Conservation (phyloP, 2,797 vertebrate species). For the Anguilla pacifica region DNA sequence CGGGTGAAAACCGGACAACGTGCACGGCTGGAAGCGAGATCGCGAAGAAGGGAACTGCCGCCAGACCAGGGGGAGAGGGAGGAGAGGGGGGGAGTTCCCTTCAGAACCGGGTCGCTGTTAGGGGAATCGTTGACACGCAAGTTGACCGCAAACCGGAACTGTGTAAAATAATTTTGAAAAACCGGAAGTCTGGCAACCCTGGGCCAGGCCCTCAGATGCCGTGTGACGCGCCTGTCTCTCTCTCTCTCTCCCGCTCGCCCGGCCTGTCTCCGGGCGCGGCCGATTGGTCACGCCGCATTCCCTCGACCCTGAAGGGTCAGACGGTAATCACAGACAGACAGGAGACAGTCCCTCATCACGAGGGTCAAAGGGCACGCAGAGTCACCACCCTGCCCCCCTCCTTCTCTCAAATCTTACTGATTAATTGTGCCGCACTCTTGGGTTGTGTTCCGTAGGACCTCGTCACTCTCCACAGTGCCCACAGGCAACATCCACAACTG, state of each 20-base stretch:
- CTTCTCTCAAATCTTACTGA: constrained; percentile 21
- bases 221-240: neutral
- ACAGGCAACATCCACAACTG: constrained; percentile 51
- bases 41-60: too few relatives aligned
- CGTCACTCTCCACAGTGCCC: constrained; percentile 24
- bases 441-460: neutral
- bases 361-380: constrained; percentile 46
- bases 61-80: too few relatives aligned
- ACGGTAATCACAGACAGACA: neutral
- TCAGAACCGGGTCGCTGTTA: too few relatives aligned
- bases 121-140: too few relatives aligned
- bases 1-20: too few relatives aligned
- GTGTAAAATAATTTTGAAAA: too few relatives aligned
- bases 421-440: constrained; percentile 46
- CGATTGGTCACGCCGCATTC: neutral
- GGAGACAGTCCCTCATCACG: constrained; percentile 28
- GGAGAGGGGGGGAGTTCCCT: too few relatives aligned
- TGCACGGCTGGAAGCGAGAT: too few relatives aligned
- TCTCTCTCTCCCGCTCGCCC: neutral
- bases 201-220: neutral
- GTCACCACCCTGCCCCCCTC: constrained; percentile 36
- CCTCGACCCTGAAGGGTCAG: neutral
- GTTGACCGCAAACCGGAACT: too few relatives aligned
- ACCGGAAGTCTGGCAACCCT: too few relatives aligned
- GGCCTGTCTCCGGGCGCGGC: neutral